A percentile compares a stretch with the other conserved stretches of the same genome.
Conservation (phyloP, 2,888 invertebrate genomes). For the Leucania comma region DNA sequence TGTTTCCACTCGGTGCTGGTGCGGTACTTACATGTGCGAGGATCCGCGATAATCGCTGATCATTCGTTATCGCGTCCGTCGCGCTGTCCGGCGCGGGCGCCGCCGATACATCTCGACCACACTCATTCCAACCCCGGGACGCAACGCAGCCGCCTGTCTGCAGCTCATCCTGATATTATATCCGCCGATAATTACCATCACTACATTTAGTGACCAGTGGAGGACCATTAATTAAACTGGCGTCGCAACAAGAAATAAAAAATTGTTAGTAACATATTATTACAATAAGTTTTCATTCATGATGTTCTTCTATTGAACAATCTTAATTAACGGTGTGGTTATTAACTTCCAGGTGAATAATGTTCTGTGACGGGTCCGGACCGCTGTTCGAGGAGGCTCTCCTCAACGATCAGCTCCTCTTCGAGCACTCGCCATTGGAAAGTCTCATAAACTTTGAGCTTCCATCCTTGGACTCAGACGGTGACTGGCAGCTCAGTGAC, state of each 20-base stretch:
- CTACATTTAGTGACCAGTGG: slow-evolving; percentile 17
- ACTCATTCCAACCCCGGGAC: slow-evolving; percentile 81
- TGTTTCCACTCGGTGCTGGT: slow-evolving; percentile 60
- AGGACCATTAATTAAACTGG: slow-evolving; percentile 48
- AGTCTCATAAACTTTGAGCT: slow-evolving; percentile 87
- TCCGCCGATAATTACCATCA: slow-evolving; percentile 44
- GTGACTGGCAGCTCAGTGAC: slow-evolving; percentile 84
- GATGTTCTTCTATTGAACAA: not conserved
- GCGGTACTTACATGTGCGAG: slow-evolving; percentile 71
- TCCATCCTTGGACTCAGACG: slow-evolving; percentile 78
- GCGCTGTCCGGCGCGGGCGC: slow-evolving; percentile 83
- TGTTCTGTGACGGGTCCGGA: slow-evolving; percentile 81
- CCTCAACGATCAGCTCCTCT: slow-evolving; percentile 82
- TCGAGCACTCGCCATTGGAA: slow-evolving; percentile 86
- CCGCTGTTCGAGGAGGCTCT: slow-evolving; percentile 80
- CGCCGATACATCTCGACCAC: slow-evolving; percentile 72
- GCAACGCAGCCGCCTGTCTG: slow-evolving; percentile 78
- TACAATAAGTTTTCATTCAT: slow-evolving; percentile 32
- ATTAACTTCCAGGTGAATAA: slow-evolving; percentile 76
- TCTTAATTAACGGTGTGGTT: slow-evolving; percentile 25
- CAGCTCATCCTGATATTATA: slow-evolving; percentile 70
- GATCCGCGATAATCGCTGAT: slow-evolving; percentile 86
- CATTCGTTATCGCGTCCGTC: slow-evolving; percentile 86
- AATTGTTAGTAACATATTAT: slow-evolving; percentile 50
- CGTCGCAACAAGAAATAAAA: slow-evolving; percentile 16